These are phyloP conservation scores for Linepithema humile DNA, from an alignment of 1,140 invertebrate genomes.

Conservation along the genomic window DNA sequence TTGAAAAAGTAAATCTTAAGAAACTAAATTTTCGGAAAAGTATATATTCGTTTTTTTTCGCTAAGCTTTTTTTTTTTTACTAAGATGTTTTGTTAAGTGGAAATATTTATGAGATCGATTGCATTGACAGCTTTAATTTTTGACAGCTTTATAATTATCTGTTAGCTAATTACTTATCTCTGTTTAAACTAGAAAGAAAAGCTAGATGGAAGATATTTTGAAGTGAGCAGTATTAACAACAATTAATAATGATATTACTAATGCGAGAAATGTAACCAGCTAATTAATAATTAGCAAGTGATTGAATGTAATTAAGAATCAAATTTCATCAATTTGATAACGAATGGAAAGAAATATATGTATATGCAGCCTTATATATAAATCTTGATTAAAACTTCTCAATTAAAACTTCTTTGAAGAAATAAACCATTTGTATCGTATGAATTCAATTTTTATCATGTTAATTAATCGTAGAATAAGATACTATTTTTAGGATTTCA, in stretches of 20 bases:
- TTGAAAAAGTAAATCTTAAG: not conserved
- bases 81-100: not conserved
- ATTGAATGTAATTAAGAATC: not conserved
- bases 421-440: not conserved
- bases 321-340: not conserved
- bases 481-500: conserved; percentile 9
- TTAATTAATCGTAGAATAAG: not conserved
- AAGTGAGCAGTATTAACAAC: not conserved
- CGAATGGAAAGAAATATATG: not conserved
- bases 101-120: conserved; percentile 1
- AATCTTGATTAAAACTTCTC: not conserved
- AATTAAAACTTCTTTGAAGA: no score
- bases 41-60: no score
- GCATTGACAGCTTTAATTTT: not conserved
- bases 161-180: not conserved
- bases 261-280: not conserved
- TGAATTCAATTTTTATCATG: not conserved
- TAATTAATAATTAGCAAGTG: conserved; percentile 1
- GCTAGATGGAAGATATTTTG: not conserved
- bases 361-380: not conserved
- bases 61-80: no score
- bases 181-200: not conserved
- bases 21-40: no score
- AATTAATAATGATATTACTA: conserved; percentile 23
- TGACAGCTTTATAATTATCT: not conserved